Conservation (phyloP, 2,113 vertebrate species). For the Henicopernis longicauda region DNA sequence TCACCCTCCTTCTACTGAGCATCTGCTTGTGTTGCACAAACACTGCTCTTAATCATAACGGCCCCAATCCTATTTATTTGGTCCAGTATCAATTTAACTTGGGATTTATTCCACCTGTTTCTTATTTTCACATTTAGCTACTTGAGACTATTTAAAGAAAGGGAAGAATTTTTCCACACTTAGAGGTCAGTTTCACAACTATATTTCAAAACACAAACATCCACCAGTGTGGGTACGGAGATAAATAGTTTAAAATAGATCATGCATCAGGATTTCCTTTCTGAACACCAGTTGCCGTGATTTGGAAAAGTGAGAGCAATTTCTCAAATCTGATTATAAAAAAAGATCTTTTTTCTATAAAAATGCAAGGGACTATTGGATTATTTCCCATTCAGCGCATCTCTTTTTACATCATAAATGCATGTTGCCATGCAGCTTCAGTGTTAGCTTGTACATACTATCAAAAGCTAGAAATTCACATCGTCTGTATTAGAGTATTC, state of each 20-base stretch:
- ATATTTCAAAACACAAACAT: background rate
- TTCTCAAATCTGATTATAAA: background rate
- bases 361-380: background rate
- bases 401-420: background rate
- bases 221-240: background rate
- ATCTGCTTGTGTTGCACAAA: conserved; percentile 36
- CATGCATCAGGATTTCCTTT: background rate
- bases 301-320: background rate
- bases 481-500: background rate
- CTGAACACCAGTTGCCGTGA: background rate
- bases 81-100: conserved; percentile 28
- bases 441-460: background rate
- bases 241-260: background rate
- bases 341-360: background rate
- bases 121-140: background rate
- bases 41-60: background rate
- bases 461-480: background rate
- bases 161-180: background rate
- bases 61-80: conserved; percentile 52
- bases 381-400: background rate
- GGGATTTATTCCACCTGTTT: conserved; percentile 16
- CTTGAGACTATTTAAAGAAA: background rate
- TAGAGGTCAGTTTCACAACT: background rate
- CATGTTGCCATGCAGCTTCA: background rate
- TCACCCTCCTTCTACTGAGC: background rate